Conservation (phyloP, 2,797 vertebrate species). For the Euthynnus affinis region DNA sequence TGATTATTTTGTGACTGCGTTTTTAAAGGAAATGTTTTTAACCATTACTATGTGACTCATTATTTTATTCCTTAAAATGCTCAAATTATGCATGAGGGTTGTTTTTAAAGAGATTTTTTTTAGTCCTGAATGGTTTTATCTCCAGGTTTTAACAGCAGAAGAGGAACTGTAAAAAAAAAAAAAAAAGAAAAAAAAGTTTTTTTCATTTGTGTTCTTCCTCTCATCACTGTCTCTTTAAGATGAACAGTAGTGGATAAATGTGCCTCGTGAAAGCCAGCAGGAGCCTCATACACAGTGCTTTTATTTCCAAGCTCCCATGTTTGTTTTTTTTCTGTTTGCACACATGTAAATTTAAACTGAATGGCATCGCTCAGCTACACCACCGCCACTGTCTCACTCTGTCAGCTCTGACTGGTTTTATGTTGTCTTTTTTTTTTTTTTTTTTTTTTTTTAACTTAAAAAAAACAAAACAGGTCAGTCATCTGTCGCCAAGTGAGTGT, state of each 20-base stretch:
- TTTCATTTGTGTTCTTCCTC: not conserved
- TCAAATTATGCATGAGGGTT: not conserved
- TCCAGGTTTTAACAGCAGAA: too few relatives aligned
- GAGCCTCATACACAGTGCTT: conserved; percentile 68
- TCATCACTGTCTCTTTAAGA: conserved; percentile 15
- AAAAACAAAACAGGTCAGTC: conserved; percentile 35
- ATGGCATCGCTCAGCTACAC: conserved; percentile 34
- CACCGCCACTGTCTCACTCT: conserved; percentile 19
- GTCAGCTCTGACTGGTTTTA: conserved; percentile 35
- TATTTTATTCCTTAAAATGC: not conserved
- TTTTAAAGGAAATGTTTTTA: not conserved
- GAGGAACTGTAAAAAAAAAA: too few relatives aligned
- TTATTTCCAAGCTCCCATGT: conserved; percentile 46
- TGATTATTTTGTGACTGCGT: not conserved
- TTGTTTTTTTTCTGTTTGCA: conserved; percentile 82
- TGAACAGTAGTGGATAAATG: conserved; percentile 19
- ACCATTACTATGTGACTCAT: not conserved
- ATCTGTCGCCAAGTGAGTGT: conserved; percentile 75
- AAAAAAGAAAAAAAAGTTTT: too few relatives aligned
- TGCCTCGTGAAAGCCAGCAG: conserved; percentile 55
- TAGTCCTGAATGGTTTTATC: not conserved
- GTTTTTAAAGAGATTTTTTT: not conserved
- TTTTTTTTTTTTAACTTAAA: conserved; percentile 20
- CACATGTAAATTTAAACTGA: conserved; percentile 82
- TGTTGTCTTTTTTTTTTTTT: not conserved